Base-by-base conservation (phyloP, 2,113 vertebrate genomes). In the Hipposideros armiger region DNA sequence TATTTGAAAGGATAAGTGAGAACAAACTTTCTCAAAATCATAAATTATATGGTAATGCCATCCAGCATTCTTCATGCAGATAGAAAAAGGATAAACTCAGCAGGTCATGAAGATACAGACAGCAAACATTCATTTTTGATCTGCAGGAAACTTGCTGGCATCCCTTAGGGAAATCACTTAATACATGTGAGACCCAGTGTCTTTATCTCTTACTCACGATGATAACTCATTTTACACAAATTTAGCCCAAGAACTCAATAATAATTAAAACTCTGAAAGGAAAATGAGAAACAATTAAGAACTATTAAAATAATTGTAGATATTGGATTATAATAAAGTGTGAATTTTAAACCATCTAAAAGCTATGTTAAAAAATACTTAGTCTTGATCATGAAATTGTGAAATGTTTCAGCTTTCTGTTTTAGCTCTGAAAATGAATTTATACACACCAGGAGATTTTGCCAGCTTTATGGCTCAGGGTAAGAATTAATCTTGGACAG, bases 351-450 rank as follows among this genome's bases (percentile, higher is more conserved):
- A 32, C 16, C 28, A 78, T 70, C 22, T 72, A 52, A 92, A 76
- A 56, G 11, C 40, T 76, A 19, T 4, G 9, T 36, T 36, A 42
- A 70, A 32, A 56, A 47, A 76, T 30, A 58, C 17, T 91, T 52
- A 32, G 10, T 15, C 2, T 52, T 72, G 13, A 84, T 69, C 22
- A 32, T 54, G 76, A 90, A 78, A 70, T 58, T 45, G 8, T 84
- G 60, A 70, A 88, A 76, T 92, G 28, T 69, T 89, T 97, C 67
- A 93, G 45, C 86, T 69, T 94, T 90, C 45, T 62, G 54, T 47
- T 94, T 90, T 87, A 77, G 28, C 72, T 85, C 32, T 95, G 67
- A 88, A 97, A 94, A 88, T 96, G 77, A 87, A 85, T 87, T 93
- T 77, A 86, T 28, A 89, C 10, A 81, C 40, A 95, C 3, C 10